phyloP scores from a whole-genome alignment of 2,888 invertebrate genomes.

The Tetheella fluctuosa region DNA sequence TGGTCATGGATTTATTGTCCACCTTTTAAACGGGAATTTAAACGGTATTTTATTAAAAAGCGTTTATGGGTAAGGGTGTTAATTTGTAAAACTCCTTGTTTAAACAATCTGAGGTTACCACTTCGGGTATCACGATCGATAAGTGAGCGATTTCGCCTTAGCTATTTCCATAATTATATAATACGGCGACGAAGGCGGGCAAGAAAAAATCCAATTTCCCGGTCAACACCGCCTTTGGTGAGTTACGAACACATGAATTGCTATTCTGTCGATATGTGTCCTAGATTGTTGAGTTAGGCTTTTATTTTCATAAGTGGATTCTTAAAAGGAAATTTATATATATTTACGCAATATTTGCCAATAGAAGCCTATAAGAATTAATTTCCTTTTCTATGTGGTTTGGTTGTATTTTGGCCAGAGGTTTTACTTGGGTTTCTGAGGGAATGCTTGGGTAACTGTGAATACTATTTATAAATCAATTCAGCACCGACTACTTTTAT shows the following conservation, averaged over 20 bases:
- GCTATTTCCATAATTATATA: conserved; percentile 56
- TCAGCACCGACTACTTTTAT: too few species aligned
- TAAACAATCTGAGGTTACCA: background rate
- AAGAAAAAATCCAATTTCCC: conserved; percentile 50
- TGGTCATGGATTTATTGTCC: too few species aligned
- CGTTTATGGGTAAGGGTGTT: background rate
- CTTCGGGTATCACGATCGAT: conserved; percentile 39
- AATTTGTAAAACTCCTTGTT: background rate
- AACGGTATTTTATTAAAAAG: too few species aligned
- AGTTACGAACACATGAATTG: conserved; percentile 26
- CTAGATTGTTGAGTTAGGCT: conserved; percentile 9
- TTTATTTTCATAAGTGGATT: conserved; percentile 7
- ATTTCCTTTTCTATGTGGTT: conserved; percentile 1
- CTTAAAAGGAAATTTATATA: background rate
- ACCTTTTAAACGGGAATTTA: too few species aligned
- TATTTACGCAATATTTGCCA: background rate
- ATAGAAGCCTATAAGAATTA: background rate
- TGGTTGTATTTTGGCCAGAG: background rate
- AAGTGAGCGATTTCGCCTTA: conserved; percentile 55
- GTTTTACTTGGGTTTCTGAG: background rate
- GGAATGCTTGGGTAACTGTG: background rate
- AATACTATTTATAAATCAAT: too few species aligned
- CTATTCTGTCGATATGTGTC: conserved; percentile 5
- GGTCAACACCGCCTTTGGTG: conserved; percentile 12
- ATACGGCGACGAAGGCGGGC: conserved; percentile 29